Percentiles rank a stretch among this genome's conserved stretches.
Conservation (phyloP, 2,888 invertebrate genomes). For the Mythimna loreyi region DNA sequence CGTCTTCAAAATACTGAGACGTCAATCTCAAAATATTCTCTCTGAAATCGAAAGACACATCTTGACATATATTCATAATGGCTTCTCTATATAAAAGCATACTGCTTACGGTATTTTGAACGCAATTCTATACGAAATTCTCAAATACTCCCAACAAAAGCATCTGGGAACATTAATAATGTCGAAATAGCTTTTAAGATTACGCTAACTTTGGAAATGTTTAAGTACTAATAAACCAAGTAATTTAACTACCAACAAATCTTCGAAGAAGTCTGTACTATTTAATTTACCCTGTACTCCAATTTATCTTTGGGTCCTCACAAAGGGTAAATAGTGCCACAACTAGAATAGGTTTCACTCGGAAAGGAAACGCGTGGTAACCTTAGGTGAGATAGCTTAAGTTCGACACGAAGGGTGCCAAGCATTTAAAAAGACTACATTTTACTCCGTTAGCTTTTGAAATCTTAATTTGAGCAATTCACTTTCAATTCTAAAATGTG, state of each 20-base stretch:
- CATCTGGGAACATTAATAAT: constrained; percentile 54
- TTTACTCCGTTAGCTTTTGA: not conserved
- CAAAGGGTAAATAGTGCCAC: constrained; percentile 2
- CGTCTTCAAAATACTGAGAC: constrained; percentile 10
- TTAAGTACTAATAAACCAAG: constrained; percentile 52
- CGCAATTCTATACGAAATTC: constrained; percentile 42
- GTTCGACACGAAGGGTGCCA: not conserved
- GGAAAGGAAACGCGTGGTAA: not conserved
- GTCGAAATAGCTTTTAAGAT: constrained; percentile 54
- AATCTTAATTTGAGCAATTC: not conserved
- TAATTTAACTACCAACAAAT: constrained; percentile 54
- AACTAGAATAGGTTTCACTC: constrained; percentile 6
- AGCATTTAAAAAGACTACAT: not conserved
- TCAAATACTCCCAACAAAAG: constrained; percentile 40
- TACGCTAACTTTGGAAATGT: constrained; percentile 47
- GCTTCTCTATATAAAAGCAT: constrained; percentile 22
- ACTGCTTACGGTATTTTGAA: constrained; percentile 12
- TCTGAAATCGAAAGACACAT: constrained; percentile 26
- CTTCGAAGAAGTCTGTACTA: constrained; percentile 30
- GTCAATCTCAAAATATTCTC: constrained; percentile 20
- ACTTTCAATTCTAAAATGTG: not conserved
- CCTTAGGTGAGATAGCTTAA: not conserved
- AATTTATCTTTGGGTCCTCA: constrained; percentile 29
- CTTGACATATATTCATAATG: constrained; percentile 34
- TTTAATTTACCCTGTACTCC: constrained; percentile 45